phyloP scores from a whole-genome alignment of 2,888 invertebrate species.

The Chrysolina haemoptera region DNA sequence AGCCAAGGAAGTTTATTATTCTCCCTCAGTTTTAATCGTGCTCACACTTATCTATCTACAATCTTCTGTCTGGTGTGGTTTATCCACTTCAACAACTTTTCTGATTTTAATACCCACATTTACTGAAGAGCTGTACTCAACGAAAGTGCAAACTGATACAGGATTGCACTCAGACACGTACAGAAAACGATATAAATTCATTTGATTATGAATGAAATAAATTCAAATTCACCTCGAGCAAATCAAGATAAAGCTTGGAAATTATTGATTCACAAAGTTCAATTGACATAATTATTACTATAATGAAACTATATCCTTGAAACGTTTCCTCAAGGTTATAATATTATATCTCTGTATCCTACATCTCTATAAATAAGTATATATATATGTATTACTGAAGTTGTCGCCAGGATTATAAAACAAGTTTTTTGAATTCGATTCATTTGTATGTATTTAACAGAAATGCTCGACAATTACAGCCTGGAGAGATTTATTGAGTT shows the following conservation, averaged over 20 bases:
- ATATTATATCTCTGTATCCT: conserved; percentile 5
- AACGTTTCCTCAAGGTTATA: conserved; percentile 10
- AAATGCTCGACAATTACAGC: neutral
- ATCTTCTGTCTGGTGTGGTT: no score
- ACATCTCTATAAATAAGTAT: conserved; percentile 5
- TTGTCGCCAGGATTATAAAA: conserved; percentile 23
- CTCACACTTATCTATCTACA: no score
- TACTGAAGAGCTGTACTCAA: no score
- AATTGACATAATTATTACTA: conserved; percentile 27
- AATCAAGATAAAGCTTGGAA: conserved; percentile 8
- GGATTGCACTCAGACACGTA: neutral
- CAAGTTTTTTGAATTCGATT: conserved; percentile 35
- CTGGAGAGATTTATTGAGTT: neutral
- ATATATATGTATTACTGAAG: conserved; percentile 6
- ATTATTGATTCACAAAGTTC: conserved; percentile 17
- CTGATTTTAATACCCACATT: no score
- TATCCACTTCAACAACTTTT: no score
- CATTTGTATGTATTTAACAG: conserved; percentile 30
- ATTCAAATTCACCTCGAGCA: conserved; percentile 22
- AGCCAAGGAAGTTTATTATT: no score
- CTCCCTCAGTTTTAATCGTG: no score
- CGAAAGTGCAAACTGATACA: neutral
- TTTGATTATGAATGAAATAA: conserved; percentile 14
- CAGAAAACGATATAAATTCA: neutral
- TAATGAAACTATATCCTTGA: conserved; percentile 23